A percentile compares a stretch with the other conserved stretches of the same genome.
Evolutionary conservation across 2,797 vertebrate species (phyloP).

Genomic region (Fratercula arctica): DNA sequence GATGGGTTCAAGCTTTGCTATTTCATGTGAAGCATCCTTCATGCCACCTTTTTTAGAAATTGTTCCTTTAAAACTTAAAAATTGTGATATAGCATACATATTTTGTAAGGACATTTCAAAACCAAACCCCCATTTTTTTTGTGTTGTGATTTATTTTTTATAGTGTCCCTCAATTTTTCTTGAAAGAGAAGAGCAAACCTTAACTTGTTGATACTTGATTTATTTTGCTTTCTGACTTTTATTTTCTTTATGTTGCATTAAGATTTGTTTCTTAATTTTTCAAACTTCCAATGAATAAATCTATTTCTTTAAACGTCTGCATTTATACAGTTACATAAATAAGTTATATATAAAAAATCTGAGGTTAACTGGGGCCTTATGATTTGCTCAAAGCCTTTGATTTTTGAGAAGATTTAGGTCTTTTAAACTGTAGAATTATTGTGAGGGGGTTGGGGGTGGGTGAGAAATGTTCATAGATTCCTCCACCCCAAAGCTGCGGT

Average conservation of each 20-base stretch:
- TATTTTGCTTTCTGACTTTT: not conserved
- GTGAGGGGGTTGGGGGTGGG: rapidly evolving
- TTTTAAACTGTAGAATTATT: not conserved
- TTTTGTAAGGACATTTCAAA: not conserved
- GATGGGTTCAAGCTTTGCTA: not conserved
- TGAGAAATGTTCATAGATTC: not conserved
- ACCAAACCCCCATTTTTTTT: not conserved
- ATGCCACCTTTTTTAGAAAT: not conserved
- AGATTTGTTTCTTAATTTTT: not conserved
- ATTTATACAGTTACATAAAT: not conserved
- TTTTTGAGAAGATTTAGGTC: not conserved
- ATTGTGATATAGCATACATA: not conserved
- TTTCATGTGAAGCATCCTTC: not conserved
- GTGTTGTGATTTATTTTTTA: not conserved
- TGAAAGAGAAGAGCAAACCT: not conserved
- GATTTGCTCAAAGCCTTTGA: not conserved
- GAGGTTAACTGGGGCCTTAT: not conserved
- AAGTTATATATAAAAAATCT: not conserved
- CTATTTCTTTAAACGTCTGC: not conserved
- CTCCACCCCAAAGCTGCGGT: not conserved
- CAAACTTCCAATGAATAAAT: not conserved
- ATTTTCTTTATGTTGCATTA: not conserved
- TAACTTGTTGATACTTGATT: not conserved
- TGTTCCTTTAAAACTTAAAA: not conserved
- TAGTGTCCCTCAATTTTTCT: not conserved